Conservation (phyloP, 2,888 invertebrate genomes). For the Torymus tubicola region DNA sequence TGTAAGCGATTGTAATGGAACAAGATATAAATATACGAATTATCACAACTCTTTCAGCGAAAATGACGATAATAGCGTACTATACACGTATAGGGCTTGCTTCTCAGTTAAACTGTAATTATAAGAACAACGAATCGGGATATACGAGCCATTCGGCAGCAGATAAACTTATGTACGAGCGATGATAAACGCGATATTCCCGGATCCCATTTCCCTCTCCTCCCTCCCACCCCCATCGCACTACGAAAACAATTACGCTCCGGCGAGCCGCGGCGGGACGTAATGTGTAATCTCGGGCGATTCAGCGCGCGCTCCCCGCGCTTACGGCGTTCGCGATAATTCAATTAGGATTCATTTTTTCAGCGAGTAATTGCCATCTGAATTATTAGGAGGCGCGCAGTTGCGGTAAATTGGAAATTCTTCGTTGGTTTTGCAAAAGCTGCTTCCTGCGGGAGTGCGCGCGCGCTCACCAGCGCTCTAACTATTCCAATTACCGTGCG, state of each 20-base stretch:
- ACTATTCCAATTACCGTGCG: too few species aligned
- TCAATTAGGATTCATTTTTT: slow-evolving; percentile 48
- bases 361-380: slow-evolving; percentile 4
- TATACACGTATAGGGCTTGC: too few species aligned
- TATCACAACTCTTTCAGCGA: too few species aligned
- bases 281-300: slow-evolving; percentile 30
- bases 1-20: too few species aligned
- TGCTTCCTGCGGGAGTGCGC: not conserved
- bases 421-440: not conserved
- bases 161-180: slow-evolving; percentile 26
- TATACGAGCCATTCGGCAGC: slow-evolving; percentile 25
- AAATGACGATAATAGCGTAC: not conserved
- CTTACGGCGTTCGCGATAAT: slow-evolving; percentile 8
- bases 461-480: too few species aligned
- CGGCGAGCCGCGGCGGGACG: not conserved
- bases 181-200: slow-evolving; percentile 37
- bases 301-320: not conserved
- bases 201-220: slow-evolving; percentile 55
- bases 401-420: not conserved
- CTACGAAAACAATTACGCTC: slow-evolving; percentile 44
- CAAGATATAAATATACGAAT: too few species aligned
- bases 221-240: slow-evolving; percentile 13
- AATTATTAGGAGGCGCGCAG: not conserved
- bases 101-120: not conserved
- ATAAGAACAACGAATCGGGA: slow-evolving; percentile 9